These are phyloP conservation scores for Pseudochromis fuscus DNA, from an alignment of 2,797 vertebrate genomes.

Conservation along the genomic window DNA sequence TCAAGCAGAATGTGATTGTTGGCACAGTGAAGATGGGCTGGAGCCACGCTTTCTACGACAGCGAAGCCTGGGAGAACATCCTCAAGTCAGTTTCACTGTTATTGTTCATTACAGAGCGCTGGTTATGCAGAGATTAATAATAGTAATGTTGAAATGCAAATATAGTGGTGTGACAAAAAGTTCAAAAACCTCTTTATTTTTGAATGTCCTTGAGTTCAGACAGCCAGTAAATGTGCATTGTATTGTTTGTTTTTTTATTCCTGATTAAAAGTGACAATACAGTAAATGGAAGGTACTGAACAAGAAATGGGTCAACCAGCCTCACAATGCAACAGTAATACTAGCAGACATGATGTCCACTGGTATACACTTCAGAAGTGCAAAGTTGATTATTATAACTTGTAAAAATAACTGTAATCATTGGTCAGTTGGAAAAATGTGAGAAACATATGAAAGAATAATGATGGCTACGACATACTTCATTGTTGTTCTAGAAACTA, in stretches of 20 bases:
- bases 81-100: conserved; percentile 90
- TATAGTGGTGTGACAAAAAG: not conserved
- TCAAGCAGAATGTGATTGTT: conserved; percentile 96
- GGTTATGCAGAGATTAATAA: not conserved
- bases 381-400: not conserved
- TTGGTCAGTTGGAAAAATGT: not conserved
- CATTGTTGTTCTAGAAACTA: not conserved
- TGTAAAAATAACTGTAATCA: not conserved
- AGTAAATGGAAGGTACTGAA: not conserved
- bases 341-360: not conserved
- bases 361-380: not conserved
- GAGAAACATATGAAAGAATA: not conserved
- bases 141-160: not conserved
- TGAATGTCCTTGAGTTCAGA: not conserved
- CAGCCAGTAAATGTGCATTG: too few species aligned
- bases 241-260: not conserved
- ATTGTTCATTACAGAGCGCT: not conserved
- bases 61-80: conserved; percentile 94
- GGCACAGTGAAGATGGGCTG: conserved; percentile 99
- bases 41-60: conserved; percentile 98
- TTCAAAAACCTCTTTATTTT: not conserved
- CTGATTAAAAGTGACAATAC: not conserved
- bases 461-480: not conserved
- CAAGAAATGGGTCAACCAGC: not conserved
- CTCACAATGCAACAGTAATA: not conserved